These are phyloP conservation scores for Thamnophis sirtalis DNA, from an alignment of 2,113 vertebrate species.

Conservation along the genomic window DNA sequence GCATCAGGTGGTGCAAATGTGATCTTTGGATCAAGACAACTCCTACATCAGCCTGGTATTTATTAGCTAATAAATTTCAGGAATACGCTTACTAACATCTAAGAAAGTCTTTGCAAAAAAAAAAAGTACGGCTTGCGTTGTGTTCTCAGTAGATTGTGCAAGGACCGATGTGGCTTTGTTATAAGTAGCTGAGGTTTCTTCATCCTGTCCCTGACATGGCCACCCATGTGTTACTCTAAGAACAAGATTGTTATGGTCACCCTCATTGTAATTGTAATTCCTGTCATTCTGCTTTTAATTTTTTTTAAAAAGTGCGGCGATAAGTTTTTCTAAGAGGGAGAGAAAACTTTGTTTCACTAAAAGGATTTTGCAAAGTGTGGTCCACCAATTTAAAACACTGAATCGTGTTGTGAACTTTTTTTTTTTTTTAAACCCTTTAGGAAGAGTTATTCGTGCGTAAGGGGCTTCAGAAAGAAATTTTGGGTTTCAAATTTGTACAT, in stretches of 20 bases:
- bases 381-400: not conserved
- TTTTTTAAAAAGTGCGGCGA: not conserved
- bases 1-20: not conserved
- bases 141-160: not conserved
- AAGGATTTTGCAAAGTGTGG: not conserved
- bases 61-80: not conserved
- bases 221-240: accelerated
- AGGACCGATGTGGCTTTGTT: not conserved
- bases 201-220: accelerated
- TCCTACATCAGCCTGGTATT: not conserved
- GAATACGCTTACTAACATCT: not conserved
- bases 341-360: accelerated
- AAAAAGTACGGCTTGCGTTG: not conserved
- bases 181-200: no score
- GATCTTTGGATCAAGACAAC: not conserved
- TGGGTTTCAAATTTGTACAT: not conserved
- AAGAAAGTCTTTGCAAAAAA: not conserved
- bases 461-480: not conserved
- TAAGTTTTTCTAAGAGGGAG: not conserved
- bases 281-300: not conserved
- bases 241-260: accelerated
- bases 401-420: not conserved
- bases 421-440: no score
- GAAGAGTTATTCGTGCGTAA: not conserved
- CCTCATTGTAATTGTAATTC: not conserved